These are phyloP conservation scores for Drosophila kohkoa DNA, from an alignment of 1,140 invertebrate genomes.

Conservation along the genomic window DNA sequence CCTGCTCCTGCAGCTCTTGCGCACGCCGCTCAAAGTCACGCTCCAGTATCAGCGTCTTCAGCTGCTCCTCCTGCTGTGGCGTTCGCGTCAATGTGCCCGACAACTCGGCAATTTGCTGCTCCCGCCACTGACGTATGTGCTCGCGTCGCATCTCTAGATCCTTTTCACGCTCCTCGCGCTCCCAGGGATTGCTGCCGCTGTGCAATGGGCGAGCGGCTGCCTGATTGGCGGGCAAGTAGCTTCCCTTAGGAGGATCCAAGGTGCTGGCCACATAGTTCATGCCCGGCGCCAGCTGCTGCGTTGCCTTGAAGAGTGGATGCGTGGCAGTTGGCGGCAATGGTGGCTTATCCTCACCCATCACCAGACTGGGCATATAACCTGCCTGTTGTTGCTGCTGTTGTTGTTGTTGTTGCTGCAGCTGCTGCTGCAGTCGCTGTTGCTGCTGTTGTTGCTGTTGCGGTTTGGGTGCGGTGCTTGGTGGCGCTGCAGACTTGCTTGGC, in stretches of 20 bases:
- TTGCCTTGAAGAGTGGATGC: slow-evolving; percentile 89
- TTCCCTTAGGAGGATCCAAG: slow-evolving; percentile 91
- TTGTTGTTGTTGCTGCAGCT: slow-evolving; percentile 59
- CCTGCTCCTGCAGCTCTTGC: slow-evolving; percentile 90
- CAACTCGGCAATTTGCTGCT: slow-evolving; percentile 93
- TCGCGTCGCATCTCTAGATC: slow-evolving; percentile 85
- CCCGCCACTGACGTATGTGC: slow-evolving; percentile 88
- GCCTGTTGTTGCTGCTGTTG: slow-evolving; percentile 62
- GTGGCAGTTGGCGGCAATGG: slow-evolving; percentile 90
- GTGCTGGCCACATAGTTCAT: slow-evolving; percentile 86
- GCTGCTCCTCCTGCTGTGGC: slow-evolving; percentile 93
- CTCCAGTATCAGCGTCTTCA: slow-evolving; percentile 93
- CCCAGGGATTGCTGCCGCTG: slow-evolving; percentile 91
- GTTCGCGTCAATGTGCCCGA: slow-evolving; percentile 89
- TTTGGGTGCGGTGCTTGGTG: slow-evolving; percentile 82
- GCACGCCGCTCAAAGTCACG: slow-evolving; percentile 95
- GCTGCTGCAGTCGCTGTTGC: slow-evolving; percentile 73
- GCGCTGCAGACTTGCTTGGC: slow-evolving; percentile 67
- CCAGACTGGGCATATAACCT: slow-evolving; percentile 38
- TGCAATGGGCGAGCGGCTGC: slow-evolving; percentile 42
- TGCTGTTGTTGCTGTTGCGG: slow-evolving; percentile 83
- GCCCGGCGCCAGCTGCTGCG: slow-evolving; percentile 85
- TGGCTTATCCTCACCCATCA: slow-evolving; percentile 86
- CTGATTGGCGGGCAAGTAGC: slow-evolving; percentile 87
- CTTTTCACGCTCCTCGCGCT: slow-evolving; percentile 94